Base-by-base conservation (phyloP, 2,113 vertebrate genomes). In the Corvus hawaiiensis region DNA sequence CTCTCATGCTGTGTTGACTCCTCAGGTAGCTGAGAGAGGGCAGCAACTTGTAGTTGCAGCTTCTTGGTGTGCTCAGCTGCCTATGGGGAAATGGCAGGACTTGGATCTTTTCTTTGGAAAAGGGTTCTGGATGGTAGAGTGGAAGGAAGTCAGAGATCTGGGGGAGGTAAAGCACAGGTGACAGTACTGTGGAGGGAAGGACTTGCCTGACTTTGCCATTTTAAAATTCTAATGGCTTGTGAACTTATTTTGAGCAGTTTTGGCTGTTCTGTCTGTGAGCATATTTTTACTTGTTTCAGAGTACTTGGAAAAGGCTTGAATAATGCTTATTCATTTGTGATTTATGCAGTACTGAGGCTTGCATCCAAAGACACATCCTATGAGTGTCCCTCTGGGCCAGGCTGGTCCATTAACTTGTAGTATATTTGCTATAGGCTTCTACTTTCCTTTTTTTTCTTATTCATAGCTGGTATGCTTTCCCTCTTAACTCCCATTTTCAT, bases 301-400 rank as follows among this genome's bases (percentile, higher is more conserved):
- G 43, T 76, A 59, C 16, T 64, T 58, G 41, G 24, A 56, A 91
- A 64, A 64, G 27, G 55, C 12, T 35, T 77, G 49, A 74, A 81
- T 69, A 91, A 74, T 91, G 61, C 74, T 58, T 94, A 81, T 87
- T 94, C 27, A 35, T 63, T 94, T 84, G 59, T 80, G 76, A 84
- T 87, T 92, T 91, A 81, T 54, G 55, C 51, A 81, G 26, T 67
- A 46, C 46, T 0, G 0, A 67, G 48, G 43, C 39, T 81, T 84
- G 39, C 15, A 75, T 90, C 37, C 46, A 64, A 84, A 86, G 35
- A 49, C 33, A 69, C 6, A 28, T 77, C n/a, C 35, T 62, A 8
- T 48, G 30, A 83, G 39, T n/a, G 35, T 81, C 15, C 22, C 78
- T 87, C 15, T 71, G 77, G 64, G 64, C 32, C 46, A 64, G 48